Percentiles rank a stretch among this genome's conserved stretches.
Conservation (phyloP, 2,797 vertebrate species). For the Sebastes iracundus region DNA sequence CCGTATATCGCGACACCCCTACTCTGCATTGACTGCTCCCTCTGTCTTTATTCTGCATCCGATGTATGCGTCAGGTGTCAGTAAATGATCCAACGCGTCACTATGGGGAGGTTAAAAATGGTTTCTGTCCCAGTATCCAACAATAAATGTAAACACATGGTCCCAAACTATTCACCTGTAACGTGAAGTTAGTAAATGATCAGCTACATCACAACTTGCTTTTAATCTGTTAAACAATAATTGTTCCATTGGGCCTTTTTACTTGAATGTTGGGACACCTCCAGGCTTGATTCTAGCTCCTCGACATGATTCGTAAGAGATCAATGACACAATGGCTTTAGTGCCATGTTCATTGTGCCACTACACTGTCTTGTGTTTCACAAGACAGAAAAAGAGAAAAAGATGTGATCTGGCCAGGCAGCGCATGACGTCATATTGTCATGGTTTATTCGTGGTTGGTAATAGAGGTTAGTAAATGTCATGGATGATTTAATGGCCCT, state of each 20-base stretch:
- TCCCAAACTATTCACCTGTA: not conserved
- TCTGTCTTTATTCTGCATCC: not conserved
- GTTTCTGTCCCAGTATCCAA: too few relatives aligned
- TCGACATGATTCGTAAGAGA: not conserved
- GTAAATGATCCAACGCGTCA: not conserved
- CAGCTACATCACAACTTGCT: not conserved
- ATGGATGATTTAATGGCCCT: not conserved
- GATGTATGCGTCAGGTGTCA: not conserved
- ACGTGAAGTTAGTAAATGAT: not conserved
- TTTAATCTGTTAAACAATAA: not conserved
- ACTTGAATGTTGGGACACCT: not conserved
- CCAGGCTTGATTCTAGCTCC: not conserved
- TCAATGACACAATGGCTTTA: not conserved
- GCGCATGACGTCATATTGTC: not conserved
- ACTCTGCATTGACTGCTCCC: not conserved
- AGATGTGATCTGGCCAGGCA: not conserved
- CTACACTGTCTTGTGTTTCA: not conserved
- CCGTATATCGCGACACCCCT: accelerated
- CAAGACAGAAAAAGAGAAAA: not conserved
- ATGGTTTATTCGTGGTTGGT: not conserved
- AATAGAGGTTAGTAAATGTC: slow-evolving; percentile 4
- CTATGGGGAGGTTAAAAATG: accelerated
- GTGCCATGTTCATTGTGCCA: not conserved
- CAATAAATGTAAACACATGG: not conserved
- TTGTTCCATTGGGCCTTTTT: not conserved